phyloP scores from a whole-genome alignment of 2,888 invertebrate species.

The Andricus quercusramuli region DNA sequence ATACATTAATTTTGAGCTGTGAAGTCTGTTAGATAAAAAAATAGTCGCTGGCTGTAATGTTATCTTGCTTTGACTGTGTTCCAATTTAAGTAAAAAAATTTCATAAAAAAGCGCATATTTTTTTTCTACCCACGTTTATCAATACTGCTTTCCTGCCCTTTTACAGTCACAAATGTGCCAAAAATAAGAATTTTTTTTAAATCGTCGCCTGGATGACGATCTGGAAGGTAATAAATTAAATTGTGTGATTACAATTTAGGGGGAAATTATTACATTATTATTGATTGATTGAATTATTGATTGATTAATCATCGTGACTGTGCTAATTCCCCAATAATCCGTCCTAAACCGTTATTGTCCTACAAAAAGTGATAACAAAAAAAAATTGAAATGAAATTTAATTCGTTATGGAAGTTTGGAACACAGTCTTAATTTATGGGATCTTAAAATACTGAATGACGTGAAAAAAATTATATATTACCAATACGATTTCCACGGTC shows the following conservation, averaged over 20 bases:
- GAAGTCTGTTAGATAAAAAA: background rate
- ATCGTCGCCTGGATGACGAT: background rate
- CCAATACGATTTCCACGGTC: background rate
- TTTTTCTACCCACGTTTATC: background rate
- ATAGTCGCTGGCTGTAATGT: conserved; percentile 16
- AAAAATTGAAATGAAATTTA: conserved; percentile 6
- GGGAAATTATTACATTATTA: no score
- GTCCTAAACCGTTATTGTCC: conserved; percentile 10
- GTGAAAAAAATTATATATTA: background rate
- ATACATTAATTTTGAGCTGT: no score
- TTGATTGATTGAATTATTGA: background rate
- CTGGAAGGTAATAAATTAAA: background rate
- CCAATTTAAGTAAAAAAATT: conserved; percentile 21
- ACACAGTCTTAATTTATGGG: conserved; percentile 14
- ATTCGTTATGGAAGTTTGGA: conserved; percentile 23
- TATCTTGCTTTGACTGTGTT: conserved; percentile 35
- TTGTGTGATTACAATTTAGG: no score
- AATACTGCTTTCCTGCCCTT: background rate
- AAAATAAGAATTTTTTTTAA: background rate
- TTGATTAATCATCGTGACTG: background rate
- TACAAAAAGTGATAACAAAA: conserved; percentile 18
- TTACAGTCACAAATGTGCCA: conserved; percentile 26
- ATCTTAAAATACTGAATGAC: background rate
- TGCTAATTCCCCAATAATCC: conserved; percentile 18
- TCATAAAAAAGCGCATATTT: background rate